phyloP scores from a whole-genome alignment of 1,140 invertebrate species.

The Augochlora pura region DNA sequence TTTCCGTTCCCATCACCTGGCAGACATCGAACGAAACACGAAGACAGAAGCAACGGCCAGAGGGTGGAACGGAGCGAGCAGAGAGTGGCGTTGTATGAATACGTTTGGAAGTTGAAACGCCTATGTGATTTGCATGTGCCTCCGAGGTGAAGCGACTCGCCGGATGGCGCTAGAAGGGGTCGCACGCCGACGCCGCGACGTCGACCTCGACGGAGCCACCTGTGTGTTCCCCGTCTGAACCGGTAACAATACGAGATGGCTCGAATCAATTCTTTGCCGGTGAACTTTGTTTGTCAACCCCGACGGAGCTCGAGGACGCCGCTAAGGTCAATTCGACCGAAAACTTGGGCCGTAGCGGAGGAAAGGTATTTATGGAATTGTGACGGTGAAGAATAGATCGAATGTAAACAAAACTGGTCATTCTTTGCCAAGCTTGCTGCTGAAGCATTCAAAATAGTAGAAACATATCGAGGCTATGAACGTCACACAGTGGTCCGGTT shows the following conservation, averaged over 20 bases:
- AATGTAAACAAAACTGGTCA: too few relatives aligned
- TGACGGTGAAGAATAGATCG: too few relatives aligned
- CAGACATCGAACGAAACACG: conserved; percentile 51
- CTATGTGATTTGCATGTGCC: conserved; percentile 67
- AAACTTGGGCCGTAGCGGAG: too few relatives aligned
- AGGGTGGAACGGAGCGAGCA: conserved; percentile 41
- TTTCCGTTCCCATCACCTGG: conserved; percentile 29
- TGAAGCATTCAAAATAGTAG: too few relatives aligned
- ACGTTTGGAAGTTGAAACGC: conserved; percentile 71
- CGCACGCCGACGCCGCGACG: background rate
- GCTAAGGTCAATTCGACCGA: too few relatives aligned
- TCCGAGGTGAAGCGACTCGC: conserved; percentile 24
- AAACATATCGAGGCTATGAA: too few relatives aligned
- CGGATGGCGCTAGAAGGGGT: background rate
- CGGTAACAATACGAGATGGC: background rate
- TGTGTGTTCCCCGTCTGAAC: background rate
- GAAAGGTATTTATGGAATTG: too few relatives aligned
- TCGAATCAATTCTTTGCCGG: too few relatives aligned
- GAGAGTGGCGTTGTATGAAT: conserved; percentile 67
- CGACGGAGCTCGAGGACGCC: too few relatives aligned
- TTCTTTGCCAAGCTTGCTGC: too few relatives aligned
- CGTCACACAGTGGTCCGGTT: too few relatives aligned
- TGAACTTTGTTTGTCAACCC: background rate
- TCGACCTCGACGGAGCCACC: conserved; percentile 12
- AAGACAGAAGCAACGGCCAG: conserved; percentile 37